These are phyloP conservation scores for Baccha elongata DNA, from an alignment of 2,888 invertebrate species.

Conservation along the genomic window DNA sequence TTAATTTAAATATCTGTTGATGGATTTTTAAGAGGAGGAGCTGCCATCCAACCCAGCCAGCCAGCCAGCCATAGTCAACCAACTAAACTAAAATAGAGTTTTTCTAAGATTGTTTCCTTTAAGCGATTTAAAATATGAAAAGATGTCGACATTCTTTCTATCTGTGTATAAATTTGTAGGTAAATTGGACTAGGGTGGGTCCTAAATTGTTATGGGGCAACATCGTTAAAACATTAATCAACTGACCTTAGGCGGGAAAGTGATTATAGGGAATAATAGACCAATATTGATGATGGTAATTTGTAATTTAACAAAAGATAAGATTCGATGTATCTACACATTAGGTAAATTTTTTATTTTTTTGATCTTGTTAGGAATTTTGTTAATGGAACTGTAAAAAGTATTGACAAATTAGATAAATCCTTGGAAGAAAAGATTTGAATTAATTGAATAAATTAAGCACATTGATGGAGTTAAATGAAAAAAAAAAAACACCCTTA, in stretches of 20 bases:
- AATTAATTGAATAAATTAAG: too few relatives aligned
- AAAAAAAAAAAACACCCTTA: too few relatives aligned
- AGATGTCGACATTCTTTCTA: conserved; percentile 41
- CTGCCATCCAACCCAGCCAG: too few relatives aligned
- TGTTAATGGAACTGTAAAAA: conserved; percentile 35
- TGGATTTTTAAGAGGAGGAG: conserved; percentile 55
- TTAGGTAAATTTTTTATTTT: too few relatives aligned
- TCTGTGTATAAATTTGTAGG: not conserved
- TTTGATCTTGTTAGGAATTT: conserved; percentile 12
- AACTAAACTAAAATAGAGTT: not conserved
- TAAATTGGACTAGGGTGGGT: conserved; percentile 63
- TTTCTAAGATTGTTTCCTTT: conserved; percentile 19
- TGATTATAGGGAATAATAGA: conserved; percentile 42
- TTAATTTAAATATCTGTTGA: conserved; percentile 70
- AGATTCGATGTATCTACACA: conserved; percentile 12
- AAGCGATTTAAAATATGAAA: conserved; percentile 49
- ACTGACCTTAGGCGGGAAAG: conserved; percentile 21
- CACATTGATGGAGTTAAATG: too few relatives aligned
- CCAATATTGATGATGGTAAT: conserved; percentile 44
- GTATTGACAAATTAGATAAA: not conserved
- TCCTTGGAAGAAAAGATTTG: not conserved
- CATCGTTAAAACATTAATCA: conserved; percentile 51
- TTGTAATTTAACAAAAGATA: conserved; percentile 10
- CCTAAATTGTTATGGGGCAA: conserved; percentile 41
- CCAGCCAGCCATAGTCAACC: not conserved